These are phyloP conservation scores for Acanthochromis polyacanthus DNA, from an alignment of 2,113 vertebrate genomes.

Conservation along the genomic window DNA sequence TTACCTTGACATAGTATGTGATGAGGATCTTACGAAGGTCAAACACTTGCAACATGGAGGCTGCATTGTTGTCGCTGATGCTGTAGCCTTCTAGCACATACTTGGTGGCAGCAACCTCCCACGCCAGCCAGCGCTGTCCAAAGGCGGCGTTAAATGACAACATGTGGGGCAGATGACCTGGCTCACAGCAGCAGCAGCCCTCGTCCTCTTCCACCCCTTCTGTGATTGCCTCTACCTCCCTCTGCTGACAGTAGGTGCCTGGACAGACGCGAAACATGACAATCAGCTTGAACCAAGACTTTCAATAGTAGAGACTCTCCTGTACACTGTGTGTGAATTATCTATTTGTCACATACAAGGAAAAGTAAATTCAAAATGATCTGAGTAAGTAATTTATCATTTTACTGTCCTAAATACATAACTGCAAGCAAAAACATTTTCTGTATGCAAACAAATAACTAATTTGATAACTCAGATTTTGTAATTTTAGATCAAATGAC, in stretches of 20 bases:
- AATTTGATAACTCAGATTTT: background rate
- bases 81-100: slow-evolving; percentile 94
- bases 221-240: slow-evolving; percentile 94
- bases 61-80: slow-evolving; percentile 94
- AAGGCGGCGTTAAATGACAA: slow-evolving; percentile 94
- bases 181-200: slow-evolving; percentile 94
- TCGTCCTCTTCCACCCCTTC: slow-evolving; percentile 94
- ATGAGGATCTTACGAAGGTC: slow-evolving; percentile 94
- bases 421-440: background rate
- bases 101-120: slow-evolving; percentile 94
- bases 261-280: slow-evolving; percentile 16
- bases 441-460: background rate
- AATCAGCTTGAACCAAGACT: background rate
- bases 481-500: background rate
- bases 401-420: background rate
- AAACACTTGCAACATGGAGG: slow-evolving; percentile 94
- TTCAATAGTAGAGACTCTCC: background rate
- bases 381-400: background rate
- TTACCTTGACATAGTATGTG: slow-evolving; percentile 94
- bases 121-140: slow-evolving; percentile 95
- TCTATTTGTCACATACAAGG: too few relatives aligned
- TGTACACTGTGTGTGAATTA: too few relatives aligned
- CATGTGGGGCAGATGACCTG: slow-evolving; percentile 91
- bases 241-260: slow-evolving; percentile 95
- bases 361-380: background rate